These are phyloP conservation scores for Trematocara stigmaticum DNA, from an alignment of 2,113 vertebrate genomes.

Conservation along the genomic window DNA sequence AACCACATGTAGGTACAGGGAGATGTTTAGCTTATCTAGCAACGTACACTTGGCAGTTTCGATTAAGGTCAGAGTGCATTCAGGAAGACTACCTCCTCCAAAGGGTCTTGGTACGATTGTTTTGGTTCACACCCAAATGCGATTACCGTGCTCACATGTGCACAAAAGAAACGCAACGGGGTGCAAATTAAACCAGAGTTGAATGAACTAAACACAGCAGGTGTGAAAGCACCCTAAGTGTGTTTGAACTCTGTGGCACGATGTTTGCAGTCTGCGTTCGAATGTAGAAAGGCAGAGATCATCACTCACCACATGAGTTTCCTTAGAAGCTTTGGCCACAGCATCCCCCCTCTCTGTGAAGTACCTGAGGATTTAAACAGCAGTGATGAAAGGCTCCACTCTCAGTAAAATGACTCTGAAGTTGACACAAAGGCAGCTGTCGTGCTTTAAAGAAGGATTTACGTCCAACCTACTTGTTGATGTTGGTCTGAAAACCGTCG, in stretches of 20 bases:
- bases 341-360: conserved; percentile 83
- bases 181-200: neutral
- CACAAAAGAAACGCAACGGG: neutral
- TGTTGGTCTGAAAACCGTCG: conserved; percentile 77
- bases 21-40: neutral
- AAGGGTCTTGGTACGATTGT: neutral
- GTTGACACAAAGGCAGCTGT: neutral
- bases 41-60: accelerated
- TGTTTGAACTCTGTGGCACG: accelerated
- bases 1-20: neutral
- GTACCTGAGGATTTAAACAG: conserved; percentile 26
- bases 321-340: conserved; percentile 88
- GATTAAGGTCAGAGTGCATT: neutral
- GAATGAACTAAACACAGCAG: neutral
- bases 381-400: neutral
- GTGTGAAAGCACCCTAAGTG: neutral
- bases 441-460: neutral
- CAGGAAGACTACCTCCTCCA: neutral
- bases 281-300: accelerated
- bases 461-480: conserved; percentile 50
- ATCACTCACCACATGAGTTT: conserved; percentile 83
- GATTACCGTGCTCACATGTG: neutral
- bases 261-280: accelerated
- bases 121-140: too few species aligned
- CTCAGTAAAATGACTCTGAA: neutral